Evolutionary conservation across 1,140 invertebrate species (phyloP), one percentile per base, ranked within the genome.

Genomic region (Acromyrmex heyeri): DNA sequence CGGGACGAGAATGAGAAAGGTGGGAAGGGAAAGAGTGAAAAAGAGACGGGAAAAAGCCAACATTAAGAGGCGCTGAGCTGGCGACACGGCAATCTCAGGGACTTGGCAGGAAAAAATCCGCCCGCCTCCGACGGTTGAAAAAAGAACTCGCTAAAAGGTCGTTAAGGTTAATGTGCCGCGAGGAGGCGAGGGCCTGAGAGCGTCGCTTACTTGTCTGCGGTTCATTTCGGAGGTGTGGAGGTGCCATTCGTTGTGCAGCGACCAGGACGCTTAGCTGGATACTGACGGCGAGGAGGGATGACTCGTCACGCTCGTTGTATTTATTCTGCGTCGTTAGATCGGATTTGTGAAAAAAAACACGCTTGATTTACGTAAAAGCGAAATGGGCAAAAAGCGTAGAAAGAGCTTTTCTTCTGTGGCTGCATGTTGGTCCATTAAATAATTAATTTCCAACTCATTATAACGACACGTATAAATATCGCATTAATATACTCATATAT

Each of bases 81-180:
- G 92, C 93, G 92, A 93, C 90, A 93, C 90, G 90, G 91, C 92
- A 93, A 94, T 94, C 93, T 94, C 92, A 90, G 91, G 79, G 91
- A 91, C 88, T 44, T 87, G 85, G 82, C 61, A 87, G 67, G 76
- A 88, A 92, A 92, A 93, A 91, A 92, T 90, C 86, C 85, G 83
- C 50, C 83, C 72, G 48, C 21, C 82, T 55, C 72, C 61, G 21
- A 44, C 53, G 70, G 34, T 85, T 83, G 83, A 87, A 91, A 92
- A 92, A 92, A 92, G 83, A 86, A 86, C 88, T 89, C 70, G 90
- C 92, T 94, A 93, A 94, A 94, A 94, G 93, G 92, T 94, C 94
- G 93, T 94, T 94, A 94, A 94, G 92, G 93, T 93, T 94, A 94
- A 94, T 94, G 94, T 77, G 91, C 87, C 88, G 86, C 86, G 90